Evolutionary conservation across 2,797 vertebrate genomes (phyloP), one percentile per base, ranked within the genome.

Genomic region (Odontamblyopus lacepedii): DNA sequence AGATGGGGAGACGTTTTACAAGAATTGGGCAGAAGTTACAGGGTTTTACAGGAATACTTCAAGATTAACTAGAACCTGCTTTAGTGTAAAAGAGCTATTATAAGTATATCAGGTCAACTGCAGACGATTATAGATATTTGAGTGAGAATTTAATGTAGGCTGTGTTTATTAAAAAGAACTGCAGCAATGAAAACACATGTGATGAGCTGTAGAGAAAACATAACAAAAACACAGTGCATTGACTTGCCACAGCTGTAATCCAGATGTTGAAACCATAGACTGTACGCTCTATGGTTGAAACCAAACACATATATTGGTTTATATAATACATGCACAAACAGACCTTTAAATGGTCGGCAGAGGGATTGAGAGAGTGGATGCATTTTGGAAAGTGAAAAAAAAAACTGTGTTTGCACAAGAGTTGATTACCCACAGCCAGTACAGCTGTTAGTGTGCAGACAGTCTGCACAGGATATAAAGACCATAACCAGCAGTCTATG

Each of bases 401-500:
- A 38, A 38, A 8, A 27, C 55, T 56, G 51, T 73, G 66, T 83
- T 68, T 76, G 38, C 69, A 70, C 53, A 63, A 44, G 56, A 56
- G 61, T 62, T 72, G 56, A 78, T 61, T 73, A 62, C 71, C 55
- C 62, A 44, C 71, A 62, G 29, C 19, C 15, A 68, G 50, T 69
- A 62, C 68, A 71, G 77, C 55, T 77, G 85, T 70, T 67, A n/a
- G 38, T 38, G 30, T 48, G 73, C 68, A 7, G 63, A 63, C 71
- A 1, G 75, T 83, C 80, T 86, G 80, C 77, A 83, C 79, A 73
- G 84, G 84, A 84, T 77, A 70, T n/a, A 63, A 72, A 67, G 63
- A 71, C 79, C 83, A 57, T 51, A 85, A 84, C 76, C 84, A 77
- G 76, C 67, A 59, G 27, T 35, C 60, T 1, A 48, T 72, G 81